phyloP scores from a whole-genome alignment of 1,140 invertebrate genomes.

The Anoplolepis gracilipes region DNA sequence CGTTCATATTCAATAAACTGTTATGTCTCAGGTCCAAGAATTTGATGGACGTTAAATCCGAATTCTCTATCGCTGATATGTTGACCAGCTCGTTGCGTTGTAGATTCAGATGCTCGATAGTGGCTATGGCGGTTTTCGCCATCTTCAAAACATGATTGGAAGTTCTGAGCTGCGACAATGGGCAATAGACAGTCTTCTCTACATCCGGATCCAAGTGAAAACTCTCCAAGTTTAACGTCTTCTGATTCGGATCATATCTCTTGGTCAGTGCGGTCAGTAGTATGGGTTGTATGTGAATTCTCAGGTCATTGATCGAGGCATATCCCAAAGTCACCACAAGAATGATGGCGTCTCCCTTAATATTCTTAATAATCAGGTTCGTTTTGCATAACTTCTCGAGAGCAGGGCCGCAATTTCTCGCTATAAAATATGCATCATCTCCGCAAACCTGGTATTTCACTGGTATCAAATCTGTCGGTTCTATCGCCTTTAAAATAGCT shows the following conservation, averaged over 20 bases:
- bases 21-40: constrained; percentile 85
- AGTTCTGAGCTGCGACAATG: constrained; percentile 84
- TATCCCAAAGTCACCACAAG: constrained; percentile 83
- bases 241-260: constrained; percentile 78
- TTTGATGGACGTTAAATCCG: constrained; percentile 76
- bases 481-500: constrained; percentile 83
- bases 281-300: constrained; percentile 84
- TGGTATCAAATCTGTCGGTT: constrained; percentile 86
- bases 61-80: constrained; percentile 80
- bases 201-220: constrained; percentile 85
- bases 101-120: constrained; percentile 82
- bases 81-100: constrained; percentile 83
- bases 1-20: constrained; percentile 77
- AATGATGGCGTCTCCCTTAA: constrained; percentile 81
- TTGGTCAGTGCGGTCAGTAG: constrained; percentile 82
- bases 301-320: constrained; percentile 83
- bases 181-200: constrained; percentile 83
- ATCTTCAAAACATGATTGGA: constrained; percentile 85
- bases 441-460: constrained; percentile 83
- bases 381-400: constrained; percentile 84
- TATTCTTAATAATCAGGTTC: constrained; percentile 83
- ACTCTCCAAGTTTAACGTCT: constrained; percentile 81
- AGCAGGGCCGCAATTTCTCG: constrained; percentile 85
- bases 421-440: constrained; percentile 83
- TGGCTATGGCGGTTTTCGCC: constrained; percentile 78